These are phyloP conservation scores for Characodon lateralis DNA, from an alignment of 2,797 vertebrate species.

Conservation along the genomic window DNA sequence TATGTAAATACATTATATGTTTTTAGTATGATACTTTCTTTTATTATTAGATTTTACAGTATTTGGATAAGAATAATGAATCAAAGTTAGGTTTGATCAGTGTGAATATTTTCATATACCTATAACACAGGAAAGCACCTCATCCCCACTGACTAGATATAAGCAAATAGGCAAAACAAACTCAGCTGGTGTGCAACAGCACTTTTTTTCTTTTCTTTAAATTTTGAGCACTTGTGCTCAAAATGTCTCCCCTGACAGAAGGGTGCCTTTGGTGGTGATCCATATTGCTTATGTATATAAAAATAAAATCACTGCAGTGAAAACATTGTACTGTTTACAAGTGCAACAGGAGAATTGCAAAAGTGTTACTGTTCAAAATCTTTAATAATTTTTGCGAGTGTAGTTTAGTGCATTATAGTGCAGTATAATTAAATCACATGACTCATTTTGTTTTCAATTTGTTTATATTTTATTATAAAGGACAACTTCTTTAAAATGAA, in stretches of 20 bases:
- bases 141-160: no score
- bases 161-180: background rate
- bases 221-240: background rate
- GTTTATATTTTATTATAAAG: slow-evolving; percentile 8
- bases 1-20: background rate
- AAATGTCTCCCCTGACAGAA: background rate
- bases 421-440: background rate
- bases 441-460: background rate
- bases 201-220: background rate
- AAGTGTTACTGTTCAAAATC: background rate
- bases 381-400: no score
- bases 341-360: background rate
- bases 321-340: background rate
- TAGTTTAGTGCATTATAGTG: background rate
- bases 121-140: no score
- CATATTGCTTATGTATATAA: background rate
- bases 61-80: background rate
- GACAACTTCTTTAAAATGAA: background rate
- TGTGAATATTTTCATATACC: background rate
- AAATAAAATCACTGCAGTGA: background rate
- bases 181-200: no score
- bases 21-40: no score
- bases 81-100: background rate
- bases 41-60: background rate
- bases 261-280: background rate